Evolutionary conservation across 2,888 invertebrate species (phyloP), one percentile per base, ranked within the genome.

Genomic region (Drosophila putrida): DNA sequence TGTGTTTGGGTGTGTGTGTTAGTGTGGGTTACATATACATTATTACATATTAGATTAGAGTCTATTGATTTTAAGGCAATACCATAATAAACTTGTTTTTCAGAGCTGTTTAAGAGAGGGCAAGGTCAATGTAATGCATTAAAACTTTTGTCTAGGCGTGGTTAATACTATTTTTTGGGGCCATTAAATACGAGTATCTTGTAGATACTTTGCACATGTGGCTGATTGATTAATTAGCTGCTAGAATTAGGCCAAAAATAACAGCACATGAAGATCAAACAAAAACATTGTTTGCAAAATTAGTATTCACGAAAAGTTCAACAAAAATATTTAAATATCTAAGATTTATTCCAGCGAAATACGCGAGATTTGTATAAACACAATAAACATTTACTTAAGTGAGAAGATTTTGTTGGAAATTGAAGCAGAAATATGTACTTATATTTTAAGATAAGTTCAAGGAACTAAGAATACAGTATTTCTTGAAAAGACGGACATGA

Each of bases 41-140:
- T 80, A 80, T 73, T 73, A 73, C 71, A 80, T 65, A 76, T 79
- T 76, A 79, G 80, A 80, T 79, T 73, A 63, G 70, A 65, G 49
- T 65, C 60, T 55, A 76, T 80, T 76, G 78, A 78, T 79, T 68
- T 54, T 61, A 61, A 36, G 43, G 58, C 43, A 46, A 44, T 53
- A 50, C 50, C 46, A 60, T 73, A 79, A 79, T 79, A 71, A 79
- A 79, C 78, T 80, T 79, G 78, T 74, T 78, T 79, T 44, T 33
- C 8, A 43, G 25, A 41, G 54, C 41, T 33, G 1, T 25, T 43
- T 33, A 20, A 33, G 8, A 46, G 57, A 36, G 55, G 25, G 43
- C 67, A 79, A 79, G 78, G 78, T 80, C 76, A 80, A 70, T 67
- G 55, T 66, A 69, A 77, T 77, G 60, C 49, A 60, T 62, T 75